Percentiles rank a stretch among this genome's conserved stretches.
Conservation (phyloP, 2,888 invertebrate species). For the Hypsopygia costalis region DNA sequence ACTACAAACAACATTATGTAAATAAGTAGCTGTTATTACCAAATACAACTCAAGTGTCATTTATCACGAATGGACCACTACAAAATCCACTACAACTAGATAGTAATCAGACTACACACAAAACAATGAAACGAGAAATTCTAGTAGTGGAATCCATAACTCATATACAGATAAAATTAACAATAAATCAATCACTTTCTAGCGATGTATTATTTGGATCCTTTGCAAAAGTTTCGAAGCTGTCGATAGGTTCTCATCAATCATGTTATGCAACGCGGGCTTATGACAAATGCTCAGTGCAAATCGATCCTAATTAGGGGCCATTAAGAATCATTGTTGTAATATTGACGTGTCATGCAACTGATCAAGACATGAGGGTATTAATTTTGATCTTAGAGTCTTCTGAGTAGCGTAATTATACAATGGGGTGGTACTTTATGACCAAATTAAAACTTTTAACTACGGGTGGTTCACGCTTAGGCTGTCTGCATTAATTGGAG, state of each 20-base stretch:
- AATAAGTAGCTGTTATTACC: too few species aligned
- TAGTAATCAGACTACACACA: neutral
- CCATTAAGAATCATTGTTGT: slow-evolving; percentile 71
- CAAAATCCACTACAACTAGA: too few species aligned
- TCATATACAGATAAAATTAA: slow-evolving; percentile 6
- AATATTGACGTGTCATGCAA: slow-evolving; percentile 49
- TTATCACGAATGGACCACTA: too few species aligned
- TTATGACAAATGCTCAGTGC: slow-evolving; percentile 61
- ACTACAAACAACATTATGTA: too few species aligned
- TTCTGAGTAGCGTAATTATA: slow-evolving; percentile 5
- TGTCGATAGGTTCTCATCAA: slow-evolving; percentile 42
- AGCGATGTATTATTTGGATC: neutral
- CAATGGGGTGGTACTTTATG: neutral
- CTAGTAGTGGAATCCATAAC: slow-evolving; percentile 4
- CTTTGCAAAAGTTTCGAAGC: neutral
- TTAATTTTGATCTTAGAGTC: slow-evolving; percentile 11
- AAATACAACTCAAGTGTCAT: too few species aligned
- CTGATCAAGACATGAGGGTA: slow-evolving; percentile 35
- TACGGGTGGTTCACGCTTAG: too few species aligned
- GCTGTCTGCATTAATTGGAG: too few species aligned
- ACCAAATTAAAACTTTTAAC: neutral
- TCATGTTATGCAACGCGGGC: slow-evolving; percentile 61
- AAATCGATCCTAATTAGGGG: slow-evolving; percentile 73
- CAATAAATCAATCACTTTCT: slow-evolving; percentile 9
- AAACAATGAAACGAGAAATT: slow-evolving; percentile 8